Conservation (phyloP, 53 echinoderm and acorn worm genomes). For the Astropecten irregularis region DNA sequence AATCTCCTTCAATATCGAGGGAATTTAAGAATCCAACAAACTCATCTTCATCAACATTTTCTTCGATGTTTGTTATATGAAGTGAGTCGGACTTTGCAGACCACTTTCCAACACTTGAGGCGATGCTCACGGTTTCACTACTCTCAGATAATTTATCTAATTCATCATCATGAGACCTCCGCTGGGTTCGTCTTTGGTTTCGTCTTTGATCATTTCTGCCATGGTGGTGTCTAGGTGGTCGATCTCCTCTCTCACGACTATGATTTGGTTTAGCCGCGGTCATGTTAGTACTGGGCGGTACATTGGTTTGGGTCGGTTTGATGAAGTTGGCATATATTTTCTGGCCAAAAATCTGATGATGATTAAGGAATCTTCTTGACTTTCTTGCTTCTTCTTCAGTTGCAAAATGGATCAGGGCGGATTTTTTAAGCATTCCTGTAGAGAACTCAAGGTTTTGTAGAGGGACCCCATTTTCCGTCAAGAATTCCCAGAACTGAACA, state of each 20-base stretch:
- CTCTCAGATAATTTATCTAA: conserved; percentile 16
- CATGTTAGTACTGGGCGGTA: neutral
- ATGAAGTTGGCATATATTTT: neutral
- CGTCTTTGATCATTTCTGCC: neutral
- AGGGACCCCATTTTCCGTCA: neutral
- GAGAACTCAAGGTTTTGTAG: neutral
- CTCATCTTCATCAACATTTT: neutral
- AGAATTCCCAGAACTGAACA: neutral
- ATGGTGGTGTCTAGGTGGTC: neutral
- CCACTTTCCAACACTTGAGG: neutral
- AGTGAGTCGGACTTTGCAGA: neutral
- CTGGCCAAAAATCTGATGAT: neutral
- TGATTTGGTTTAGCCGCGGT: too few relatives aligned
- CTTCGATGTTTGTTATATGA: conserved; percentile 7
- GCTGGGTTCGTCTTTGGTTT: neutral
- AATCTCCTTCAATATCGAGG: neutral
- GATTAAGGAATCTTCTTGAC: neutral
- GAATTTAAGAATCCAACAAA: conserved; percentile 10
- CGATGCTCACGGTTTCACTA: conserved; percentile 9
- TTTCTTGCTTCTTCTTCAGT: neutral
- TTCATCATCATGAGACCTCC: neutral
- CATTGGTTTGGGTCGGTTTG: neutral
- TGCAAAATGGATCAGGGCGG: conserved; percentile 9
- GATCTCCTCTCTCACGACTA: too few relatives aligned
- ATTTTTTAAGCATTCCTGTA: neutral